Percentiles rank a stretch among this genome's conserved stretches.
These are phyloP conservation scores for Dicrostonyx torquatus DNA, from an alignment of 2,797 vertebrate genomes.

Conservation along the genomic window DNA sequence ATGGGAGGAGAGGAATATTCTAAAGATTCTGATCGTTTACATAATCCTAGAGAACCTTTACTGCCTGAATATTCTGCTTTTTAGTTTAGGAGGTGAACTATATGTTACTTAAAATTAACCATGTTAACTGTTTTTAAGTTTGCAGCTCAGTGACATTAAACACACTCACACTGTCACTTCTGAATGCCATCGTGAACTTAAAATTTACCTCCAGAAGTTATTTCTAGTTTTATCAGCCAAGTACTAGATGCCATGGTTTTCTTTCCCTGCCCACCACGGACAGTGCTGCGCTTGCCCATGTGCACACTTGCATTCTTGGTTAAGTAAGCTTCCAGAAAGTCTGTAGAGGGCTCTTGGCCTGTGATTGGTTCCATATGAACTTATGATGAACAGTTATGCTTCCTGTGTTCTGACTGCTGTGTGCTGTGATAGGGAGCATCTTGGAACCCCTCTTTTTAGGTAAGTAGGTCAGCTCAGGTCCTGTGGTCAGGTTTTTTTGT, in stretches of 20 bases:
- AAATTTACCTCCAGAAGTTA: neutral
- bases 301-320: neutral
- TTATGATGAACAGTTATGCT: neutral
- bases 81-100: neutral
- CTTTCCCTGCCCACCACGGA: neutral
- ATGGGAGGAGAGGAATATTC: neutral
- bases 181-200: slow-evolving; percentile 38
- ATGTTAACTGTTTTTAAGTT: slow-evolving; percentile 3
- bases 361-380: neutral
- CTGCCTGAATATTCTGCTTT: neutral
- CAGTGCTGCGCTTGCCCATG: fast-evolving
- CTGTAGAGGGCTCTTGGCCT: neutral
- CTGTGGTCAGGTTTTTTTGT: neutral
- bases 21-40: neutral
- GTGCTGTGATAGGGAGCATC: neutral
- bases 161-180: neutral
- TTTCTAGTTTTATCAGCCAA: slow-evolving; percentile 28
- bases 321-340: neutral
- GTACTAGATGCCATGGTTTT: neutral
- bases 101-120: slow-evolving; percentile 12
- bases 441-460: neutral
- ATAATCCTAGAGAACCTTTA: neutral
- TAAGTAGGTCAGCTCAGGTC: neutral
- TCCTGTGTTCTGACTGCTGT: neutral
- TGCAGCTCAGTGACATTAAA: slow-evolving; percentile 27